Base-by-base conservation (phyloP, 2,888 invertebrate genomes). In the Arctia plantaginis region DNA sequence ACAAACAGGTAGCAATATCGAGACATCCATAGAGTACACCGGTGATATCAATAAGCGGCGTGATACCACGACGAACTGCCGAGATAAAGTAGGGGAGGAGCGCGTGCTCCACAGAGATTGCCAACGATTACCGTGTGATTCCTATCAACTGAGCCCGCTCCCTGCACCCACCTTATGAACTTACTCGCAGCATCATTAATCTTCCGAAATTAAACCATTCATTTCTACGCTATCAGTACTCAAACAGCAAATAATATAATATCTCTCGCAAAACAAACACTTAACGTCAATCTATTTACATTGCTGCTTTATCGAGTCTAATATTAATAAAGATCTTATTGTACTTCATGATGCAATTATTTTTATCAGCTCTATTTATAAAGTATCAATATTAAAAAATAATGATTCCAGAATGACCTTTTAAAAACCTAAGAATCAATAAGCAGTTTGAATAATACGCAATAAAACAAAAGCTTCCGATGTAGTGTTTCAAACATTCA, bases 1-100 rank as follows among this genome's bases (percentile, higher is more conserved):
- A 93, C 90, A 93, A 92, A 92, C 92, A 92, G 90, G 91, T 91
- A 90, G 89, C 91, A 92, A 94, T 94, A 93, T 91, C 88, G 86
- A 87, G 86, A 88, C 80, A 80, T 80, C 88, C 85, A 90, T 90
- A 89, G 88, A 82, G 85, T 85, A 86, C 89, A 90, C 89, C 88
- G 89, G 90, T 82, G 89, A 89, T 91, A 90, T 90, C 91, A 91
- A 90, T 90, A 91, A 90, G 87, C 82, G 83, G 77, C 82, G 88
- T 89, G 89, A 87, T 83, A 80, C 82, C 81, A 82, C 82, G 85
- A 83, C 82, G 84, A 87, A 84, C 85, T 78, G 80, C 82, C 76
- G 81, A 88, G 89, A 88, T 89, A 87, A 82, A 86, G 80, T 86
- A 82, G 85, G 86, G 80, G 82, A 72, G 77, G 79, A 80, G 89